These are phyloP conservation scores for Nezara viridula DNA, from an alignment of 2,888 invertebrate genomes.

Conservation along the genomic window DNA sequence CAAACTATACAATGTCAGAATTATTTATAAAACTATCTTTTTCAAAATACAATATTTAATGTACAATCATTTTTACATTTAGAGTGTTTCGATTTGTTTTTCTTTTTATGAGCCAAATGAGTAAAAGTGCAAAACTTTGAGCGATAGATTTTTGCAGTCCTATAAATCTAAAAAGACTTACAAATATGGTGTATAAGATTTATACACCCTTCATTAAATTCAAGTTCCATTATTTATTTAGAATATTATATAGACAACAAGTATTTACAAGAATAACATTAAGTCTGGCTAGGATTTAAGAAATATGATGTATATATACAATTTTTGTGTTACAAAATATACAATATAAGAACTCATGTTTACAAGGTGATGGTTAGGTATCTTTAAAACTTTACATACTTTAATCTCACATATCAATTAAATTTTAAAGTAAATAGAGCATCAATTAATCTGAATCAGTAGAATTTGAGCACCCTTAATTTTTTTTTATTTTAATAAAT, in stretches of 20 bases:
- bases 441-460: not conserved
- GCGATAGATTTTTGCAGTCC: conserved; percentile 41
- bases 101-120: not conserved
- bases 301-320: not conserved
- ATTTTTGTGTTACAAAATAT: not conserved
- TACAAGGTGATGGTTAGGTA: not conserved
- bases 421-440: not conserved
- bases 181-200: conserved; percentile 23
- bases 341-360: not conserved
- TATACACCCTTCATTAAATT: not conserved
- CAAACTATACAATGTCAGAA: conserved; percentile 11
- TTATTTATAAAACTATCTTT: conserved; percentile 27
- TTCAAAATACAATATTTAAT: conserved; percentile 22
- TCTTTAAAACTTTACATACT: not conserved
- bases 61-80: conserved; percentile 14
- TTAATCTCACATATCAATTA: not conserved
- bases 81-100: not conserved
- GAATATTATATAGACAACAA: conserved; percentile 6
- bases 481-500: not conserved
- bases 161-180: conserved; percentile 39
- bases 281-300: not conserved
- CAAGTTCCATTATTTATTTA: conserved; percentile 4
- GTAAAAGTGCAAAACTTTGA: conserved; percentile 18
- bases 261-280: conserved; percentile 13
- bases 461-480: not conserved